These are phyloP conservation scores for Takifugu rubripes DNA, from an alignment of 2,797 vertebrate species.

Conservation along the genomic window DNA sequence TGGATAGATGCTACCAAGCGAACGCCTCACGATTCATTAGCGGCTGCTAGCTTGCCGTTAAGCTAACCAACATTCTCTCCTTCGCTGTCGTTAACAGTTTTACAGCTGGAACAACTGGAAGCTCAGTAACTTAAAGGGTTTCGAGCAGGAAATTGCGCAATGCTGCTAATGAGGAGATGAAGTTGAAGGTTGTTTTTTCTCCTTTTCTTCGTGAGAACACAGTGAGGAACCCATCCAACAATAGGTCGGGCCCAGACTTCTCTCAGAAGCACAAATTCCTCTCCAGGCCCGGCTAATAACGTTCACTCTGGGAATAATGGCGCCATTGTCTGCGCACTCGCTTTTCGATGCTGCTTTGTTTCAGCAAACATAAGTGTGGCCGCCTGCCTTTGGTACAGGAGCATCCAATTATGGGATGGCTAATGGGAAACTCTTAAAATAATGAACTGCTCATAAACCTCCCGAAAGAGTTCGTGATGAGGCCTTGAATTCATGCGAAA, in stretches of 20 bases:
- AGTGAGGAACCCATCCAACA: constrained; percentile 62
- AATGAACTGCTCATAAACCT: constrained; percentile 55
- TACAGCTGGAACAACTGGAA: constrained; percentile 39
- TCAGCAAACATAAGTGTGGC: constrained; percentile 50
- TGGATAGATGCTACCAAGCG: constrained; percentile 35
- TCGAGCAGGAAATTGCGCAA: constrained; percentile 29
- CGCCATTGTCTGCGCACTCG: constrained; percentile 48
- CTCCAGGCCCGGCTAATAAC: constrained; percentile 48
- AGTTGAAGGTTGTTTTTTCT: constrained; percentile 20
- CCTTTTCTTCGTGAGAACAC: constrained; percentile 41
- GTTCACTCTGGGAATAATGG: constrained; percentile 57
- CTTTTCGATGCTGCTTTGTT: constrained; percentile 52
- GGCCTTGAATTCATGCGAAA: constrained; percentile 55
- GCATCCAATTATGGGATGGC: constrained; percentile 59
- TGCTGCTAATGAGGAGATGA: constrained; percentile 48
- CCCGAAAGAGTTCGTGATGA: constrained; percentile 51
- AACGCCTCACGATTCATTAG: constrained; percentile 41
- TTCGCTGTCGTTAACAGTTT: constrained; percentile 54
- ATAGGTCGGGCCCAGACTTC: constrained; percentile 49
- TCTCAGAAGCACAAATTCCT: constrained; percentile 42
- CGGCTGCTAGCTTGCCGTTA: constrained; percentile 17
- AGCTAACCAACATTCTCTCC: constrained; percentile 24
- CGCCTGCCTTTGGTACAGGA: constrained; percentile 44
- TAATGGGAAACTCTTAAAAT: constrained; percentile 66
- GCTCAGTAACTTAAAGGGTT: constrained; percentile 35